A percentile compares a stretch with the other conserved stretches of the same genome.
phyloP scores from a whole-genome alignment of 2,888 invertebrate genomes.

The Drepana falcataria region DNA sequence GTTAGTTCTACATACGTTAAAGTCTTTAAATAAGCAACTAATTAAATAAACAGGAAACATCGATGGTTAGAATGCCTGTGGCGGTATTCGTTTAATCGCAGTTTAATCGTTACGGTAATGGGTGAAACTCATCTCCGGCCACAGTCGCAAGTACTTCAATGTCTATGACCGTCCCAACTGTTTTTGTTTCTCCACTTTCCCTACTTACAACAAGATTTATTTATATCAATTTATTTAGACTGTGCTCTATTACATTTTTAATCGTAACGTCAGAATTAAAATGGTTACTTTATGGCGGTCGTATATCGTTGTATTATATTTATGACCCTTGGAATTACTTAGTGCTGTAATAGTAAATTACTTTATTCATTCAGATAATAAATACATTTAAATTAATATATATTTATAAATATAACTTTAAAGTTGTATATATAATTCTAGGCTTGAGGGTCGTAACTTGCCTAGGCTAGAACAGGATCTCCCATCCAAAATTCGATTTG shows the following conservation, averaged over 20 bases:
- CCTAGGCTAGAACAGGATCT: too few relatives aligned
- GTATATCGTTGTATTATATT: not conserved
- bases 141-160: slow-evolving; percentile 1
- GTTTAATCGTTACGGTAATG: slow-evolving; percentile 62
- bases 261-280: slow-evolving; percentile 5
- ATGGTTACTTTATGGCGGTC: slow-evolving; percentile 1
- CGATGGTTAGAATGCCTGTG: slow-evolving; percentile 20
- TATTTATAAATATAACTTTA: too few relatives aligned
- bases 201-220: slow-evolving; percentile 8
- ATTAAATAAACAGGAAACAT: slow-evolving; percentile 47
- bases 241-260: slow-evolving; percentile 13
- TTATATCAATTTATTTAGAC: slow-evolving; percentile 7
- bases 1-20: not conserved
- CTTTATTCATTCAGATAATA: too few relatives aligned
- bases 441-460: too few relatives aligned
- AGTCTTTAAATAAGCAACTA: slow-evolving; percentile 1
- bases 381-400: too few relatives aligned
- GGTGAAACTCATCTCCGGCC: slow-evolving; percentile 59
- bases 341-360: too few relatives aligned
- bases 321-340: too few relatives aligned
- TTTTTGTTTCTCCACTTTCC: slow-evolving; percentile 35
- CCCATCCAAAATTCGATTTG: too few relatives aligned
- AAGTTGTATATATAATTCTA: too few relatives aligned
- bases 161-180: slow-evolving; percentile 18
- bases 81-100: slow-evolving; percentile 58